Percentiles rank a stretch among this genome's conserved stretches.
Evolutionary conservation across 2,888 invertebrate species (phyloP).

Genomic region (Meiosimyza platycephala): DNA sequence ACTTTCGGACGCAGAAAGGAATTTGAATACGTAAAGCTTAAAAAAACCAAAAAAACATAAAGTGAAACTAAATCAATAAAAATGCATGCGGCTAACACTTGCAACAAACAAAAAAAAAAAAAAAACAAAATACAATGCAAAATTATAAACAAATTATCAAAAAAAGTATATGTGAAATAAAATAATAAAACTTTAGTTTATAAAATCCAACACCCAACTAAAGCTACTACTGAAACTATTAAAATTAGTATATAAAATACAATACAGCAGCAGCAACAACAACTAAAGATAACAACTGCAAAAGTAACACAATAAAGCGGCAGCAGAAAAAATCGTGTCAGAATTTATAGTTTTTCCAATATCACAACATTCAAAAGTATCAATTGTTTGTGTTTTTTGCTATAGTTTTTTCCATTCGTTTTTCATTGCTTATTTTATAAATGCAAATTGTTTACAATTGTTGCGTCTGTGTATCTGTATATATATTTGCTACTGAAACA

Average conservation of each 20-base stretch:
- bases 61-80: neutral
- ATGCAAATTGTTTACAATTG: conserved; percentile 23
- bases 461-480: conserved; percentile 7
- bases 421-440: conserved; percentile 18
- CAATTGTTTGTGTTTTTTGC: neutral
- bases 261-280: neutral
- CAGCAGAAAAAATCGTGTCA: conserved; percentile 1
- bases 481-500: neutral
- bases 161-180: conserved; percentile 20
- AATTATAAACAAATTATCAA: neutral
- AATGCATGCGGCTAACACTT: neutral
- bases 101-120: conserved; percentile 13
- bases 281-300: conserved; percentile 5
- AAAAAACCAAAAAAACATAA: neutral
- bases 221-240: neutral
- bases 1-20: neutral
- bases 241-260: neutral
- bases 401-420: neutral
- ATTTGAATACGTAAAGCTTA: no score
- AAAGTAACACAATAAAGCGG: neutral
- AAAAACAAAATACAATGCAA: conserved; percentile 16
- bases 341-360: conserved; percentile 1
- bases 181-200: no score
- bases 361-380: conserved; percentile 1
- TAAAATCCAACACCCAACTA: no score